A percentile compares a stretch with the other conserved stretches of the same genome.
Conservation (phyloP, 2,888 invertebrate genomes). For the Cepaea hortensis region DNA sequence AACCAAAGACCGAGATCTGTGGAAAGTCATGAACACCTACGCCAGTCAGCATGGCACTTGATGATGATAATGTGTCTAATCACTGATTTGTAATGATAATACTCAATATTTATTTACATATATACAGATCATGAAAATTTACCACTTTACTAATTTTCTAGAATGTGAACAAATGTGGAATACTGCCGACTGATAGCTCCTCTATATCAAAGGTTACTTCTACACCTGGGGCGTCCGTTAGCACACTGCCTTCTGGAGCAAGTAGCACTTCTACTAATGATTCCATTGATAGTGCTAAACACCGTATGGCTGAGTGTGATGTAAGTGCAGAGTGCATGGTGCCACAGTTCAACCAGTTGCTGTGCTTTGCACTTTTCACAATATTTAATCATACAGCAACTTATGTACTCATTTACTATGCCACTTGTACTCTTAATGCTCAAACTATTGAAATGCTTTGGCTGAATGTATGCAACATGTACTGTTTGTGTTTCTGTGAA, state of each 20-base stretch:
- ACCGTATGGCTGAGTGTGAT: not conserved
- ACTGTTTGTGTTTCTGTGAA: no score
- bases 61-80: no score
- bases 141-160: slow-evolving; percentile 5
- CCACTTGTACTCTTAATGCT: not conserved
- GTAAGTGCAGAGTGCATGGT: slow-evolving; percentile 5
- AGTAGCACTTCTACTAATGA: not conserved
- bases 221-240: no score
- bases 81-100: no score
- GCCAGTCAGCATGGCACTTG: no score
- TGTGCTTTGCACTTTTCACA: not conserved
- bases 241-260: not conserved
- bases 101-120: no score
- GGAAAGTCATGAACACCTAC: no score
- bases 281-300: not conserved
- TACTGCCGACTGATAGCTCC: not conserved
- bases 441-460: no score
- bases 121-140: not conserved
- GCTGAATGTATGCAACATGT: no score
- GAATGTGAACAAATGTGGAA: slow-evolving; percentile 7
- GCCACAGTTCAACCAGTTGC: no score
- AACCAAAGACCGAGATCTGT: no score
- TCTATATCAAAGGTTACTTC: not conserved
- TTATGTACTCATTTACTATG: not conserved
- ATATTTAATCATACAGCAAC: not conserved